Conservation (phyloP, 2,888 invertebrate species). For the Piscicola geometra region DNA sequence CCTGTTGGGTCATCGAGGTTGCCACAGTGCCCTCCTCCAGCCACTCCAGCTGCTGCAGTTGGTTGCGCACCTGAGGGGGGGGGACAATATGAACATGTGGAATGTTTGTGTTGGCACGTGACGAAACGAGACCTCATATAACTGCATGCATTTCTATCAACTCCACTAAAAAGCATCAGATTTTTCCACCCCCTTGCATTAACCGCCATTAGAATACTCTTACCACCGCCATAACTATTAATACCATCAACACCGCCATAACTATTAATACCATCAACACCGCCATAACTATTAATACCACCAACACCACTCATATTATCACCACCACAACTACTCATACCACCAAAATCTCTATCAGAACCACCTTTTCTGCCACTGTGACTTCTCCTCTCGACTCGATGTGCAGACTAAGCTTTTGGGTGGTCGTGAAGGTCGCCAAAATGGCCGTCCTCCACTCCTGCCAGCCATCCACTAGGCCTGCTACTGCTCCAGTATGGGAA, state of each 20-base stretch:
- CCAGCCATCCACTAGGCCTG: background rate
- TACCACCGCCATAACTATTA: too few species aligned
- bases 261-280: too few species aligned
- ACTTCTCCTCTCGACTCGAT: background rate
- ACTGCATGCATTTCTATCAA: background rate
- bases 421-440: conserved; percentile 83
- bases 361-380: conserved; percentile 14
- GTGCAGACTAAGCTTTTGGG: conserved; percentile 78
- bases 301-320: too few species aligned
- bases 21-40: conserved; percentile 76
- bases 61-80: conserved; percentile 64
- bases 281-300: too few species aligned
- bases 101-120: conserved; percentile 65
- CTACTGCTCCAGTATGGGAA: background rate
- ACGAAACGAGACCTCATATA: background rate
- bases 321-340: too few species aligned
- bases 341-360: too few species aligned
- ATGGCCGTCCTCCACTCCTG: conserved; percentile 59
- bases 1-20: conserved; percentile 85
- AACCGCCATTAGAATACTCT: too few species aligned
- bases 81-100: background rate
- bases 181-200: too few species aligned
- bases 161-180: too few species aligned
- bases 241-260: too few species aligned
- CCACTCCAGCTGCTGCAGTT: conserved; percentile 87